Conservation (phyloP, 1,140 invertebrate genomes). For the Nasonia longicornis region DNA sequence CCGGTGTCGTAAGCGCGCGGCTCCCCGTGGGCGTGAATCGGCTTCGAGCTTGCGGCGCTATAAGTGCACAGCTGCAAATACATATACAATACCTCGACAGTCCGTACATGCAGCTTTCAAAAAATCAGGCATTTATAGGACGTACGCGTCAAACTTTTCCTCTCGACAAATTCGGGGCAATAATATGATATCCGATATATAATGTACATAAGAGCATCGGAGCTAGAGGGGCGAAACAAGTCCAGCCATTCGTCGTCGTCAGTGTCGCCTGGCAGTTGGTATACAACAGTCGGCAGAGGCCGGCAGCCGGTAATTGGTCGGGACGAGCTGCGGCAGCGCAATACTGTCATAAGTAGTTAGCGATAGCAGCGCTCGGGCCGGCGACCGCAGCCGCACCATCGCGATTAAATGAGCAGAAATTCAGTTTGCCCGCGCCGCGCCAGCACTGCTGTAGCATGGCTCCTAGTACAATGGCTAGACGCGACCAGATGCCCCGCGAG, state of each 20-base stretch:
- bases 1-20: neutral
- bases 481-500: too few relatives aligned
- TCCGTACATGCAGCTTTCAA: too few relatives aligned
- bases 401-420: slow-evolving; percentile 60
- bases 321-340: slow-evolving; percentile 47
- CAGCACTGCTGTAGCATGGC: slow-evolving; percentile 14
- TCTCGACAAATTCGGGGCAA: neutral
- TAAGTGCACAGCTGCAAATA: too few relatives aligned
- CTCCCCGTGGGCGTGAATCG: neutral
- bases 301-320: slow-evolving; percentile 51
- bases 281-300: slow-evolving; percentile 36
- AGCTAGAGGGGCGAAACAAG: neutral
- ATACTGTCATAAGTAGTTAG: slow-evolving; percentile 63
- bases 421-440: slow-evolving; percentile 54
- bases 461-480: neutral
- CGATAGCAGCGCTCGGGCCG: slow-evolving; percentile 42
- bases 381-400: slow-evolving; percentile 26
- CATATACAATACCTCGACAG: too few relatives aligned
- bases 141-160: too few relatives aligned
- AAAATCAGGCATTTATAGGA: too few relatives aligned
- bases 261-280: slow-evolving; percentile 41
- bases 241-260: slow-evolving; percentile 50
- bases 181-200: neutral
- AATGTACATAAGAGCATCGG: neutral
- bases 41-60: neutral